Conservation (phyloP, 2,797 vertebrate genomes). For the Streptopelia turtur region DNA sequence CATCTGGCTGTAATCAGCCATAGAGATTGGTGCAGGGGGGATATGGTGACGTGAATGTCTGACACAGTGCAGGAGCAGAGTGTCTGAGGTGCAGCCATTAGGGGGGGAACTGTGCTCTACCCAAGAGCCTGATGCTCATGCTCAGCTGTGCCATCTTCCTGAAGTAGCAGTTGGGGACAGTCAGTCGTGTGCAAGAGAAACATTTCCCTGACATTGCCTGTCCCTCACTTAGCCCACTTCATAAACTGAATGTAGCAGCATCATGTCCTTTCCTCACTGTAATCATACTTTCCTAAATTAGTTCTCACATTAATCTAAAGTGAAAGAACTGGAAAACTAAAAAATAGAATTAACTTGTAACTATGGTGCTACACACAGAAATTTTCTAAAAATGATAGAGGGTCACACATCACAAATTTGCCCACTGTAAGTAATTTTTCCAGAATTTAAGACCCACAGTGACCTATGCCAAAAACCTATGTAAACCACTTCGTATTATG, state of each 20-base stretch:
- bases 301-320: background rate
- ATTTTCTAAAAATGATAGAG: background rate
- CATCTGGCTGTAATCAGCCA: background rate
- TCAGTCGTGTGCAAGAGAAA: accelerated
- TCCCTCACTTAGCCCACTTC: background rate
- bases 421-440: background rate
- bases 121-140: background rate
- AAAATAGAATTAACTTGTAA: background rate
- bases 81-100: background rate
- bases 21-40: background rate
- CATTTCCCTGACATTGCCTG: background rate
- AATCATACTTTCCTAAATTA: background rate
- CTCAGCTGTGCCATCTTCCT: accelerated
- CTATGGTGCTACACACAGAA: background rate
- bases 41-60: background rate
- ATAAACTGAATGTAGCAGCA: background rate
- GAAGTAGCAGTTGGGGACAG: background rate
- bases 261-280: background rate
- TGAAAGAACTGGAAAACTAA: background rate
- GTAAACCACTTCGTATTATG: background rate
- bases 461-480: background rate
- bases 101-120: background rate
- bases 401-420: background rate
- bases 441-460: background rate
- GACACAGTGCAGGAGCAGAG: background rate